Evolutionary conservation across 2,113 vertebrate genomes (phyloP).

Genomic region (Kryptolebias marmoratus): DNA sequence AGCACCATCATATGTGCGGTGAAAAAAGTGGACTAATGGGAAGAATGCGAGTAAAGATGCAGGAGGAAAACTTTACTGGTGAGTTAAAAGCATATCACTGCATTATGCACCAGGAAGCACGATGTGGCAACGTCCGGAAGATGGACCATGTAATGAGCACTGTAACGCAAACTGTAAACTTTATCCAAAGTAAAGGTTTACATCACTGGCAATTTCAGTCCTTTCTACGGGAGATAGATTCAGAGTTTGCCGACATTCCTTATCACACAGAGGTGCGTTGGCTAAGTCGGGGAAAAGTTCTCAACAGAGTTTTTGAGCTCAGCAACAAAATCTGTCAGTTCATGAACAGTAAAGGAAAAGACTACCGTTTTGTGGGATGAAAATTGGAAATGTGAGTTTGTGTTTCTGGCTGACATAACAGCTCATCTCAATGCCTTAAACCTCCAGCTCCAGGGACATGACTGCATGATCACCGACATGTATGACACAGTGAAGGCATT

Average conservation of each 20-base stretch:
- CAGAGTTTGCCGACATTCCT: slow-evolving; percentile 25
- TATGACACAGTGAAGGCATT: slow-evolving; percentile 29
- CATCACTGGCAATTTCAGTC: slow-evolving; percentile 29
- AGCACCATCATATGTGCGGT: slow-evolving; percentile 28
- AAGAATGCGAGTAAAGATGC: slow-evolving; percentile 20
- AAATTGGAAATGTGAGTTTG: slow-evolving; percentile 40
- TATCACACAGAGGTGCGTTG: slow-evolving; percentile 40
- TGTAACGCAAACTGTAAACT: slow-evolving; percentile 9
- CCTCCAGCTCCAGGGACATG: background rate
- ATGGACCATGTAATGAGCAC: slow-evolving; percentile 36
- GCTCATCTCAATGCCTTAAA: slow-evolving; percentile 25
- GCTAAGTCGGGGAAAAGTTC: slow-evolving; percentile 26
- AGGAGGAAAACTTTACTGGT: slow-evolving; percentile 22
- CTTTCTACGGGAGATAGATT: background rate
- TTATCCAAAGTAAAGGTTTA: slow-evolving; percentile 11
- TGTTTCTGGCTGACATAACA: slow-evolving; percentile 36
- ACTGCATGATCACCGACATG: slow-evolving; percentile 18
- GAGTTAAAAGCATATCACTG: slow-evolving; percentile 21
- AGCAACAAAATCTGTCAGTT: slow-evolving; percentile 31
- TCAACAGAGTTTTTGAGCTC: slow-evolving; percentile 30
- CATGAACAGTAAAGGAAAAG: slow-evolving; percentile 32
- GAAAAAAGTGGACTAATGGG: slow-evolving; percentile 25
- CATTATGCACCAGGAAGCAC: slow-evolving; percentile 39
- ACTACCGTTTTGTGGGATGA: slow-evolving; percentile 23
- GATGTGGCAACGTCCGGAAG: slow-evolving; percentile 32